Evolutionary conservation across 1,140 invertebrate species (phyloP).

Genomic region (Sycophila sp.): DNA sequence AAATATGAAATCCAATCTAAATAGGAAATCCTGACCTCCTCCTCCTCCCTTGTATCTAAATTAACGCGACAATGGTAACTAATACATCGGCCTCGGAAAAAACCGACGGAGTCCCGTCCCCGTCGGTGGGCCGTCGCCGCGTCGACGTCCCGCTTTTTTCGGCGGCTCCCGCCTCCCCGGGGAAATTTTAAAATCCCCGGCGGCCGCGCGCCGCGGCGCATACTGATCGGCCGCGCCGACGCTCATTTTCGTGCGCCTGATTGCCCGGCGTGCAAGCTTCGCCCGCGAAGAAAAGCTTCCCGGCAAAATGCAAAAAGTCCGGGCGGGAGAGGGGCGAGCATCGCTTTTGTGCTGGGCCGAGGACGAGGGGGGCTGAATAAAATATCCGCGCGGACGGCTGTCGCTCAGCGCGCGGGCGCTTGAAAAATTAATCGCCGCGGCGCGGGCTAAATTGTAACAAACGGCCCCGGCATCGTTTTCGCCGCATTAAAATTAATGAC

Average conservation of each 20-base stretch:
- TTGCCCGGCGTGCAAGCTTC: too few relatives aligned
- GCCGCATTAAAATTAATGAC: slow-evolving; percentile 60
- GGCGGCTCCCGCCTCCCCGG: slow-evolving; percentile 32
- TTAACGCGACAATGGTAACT: neutral
- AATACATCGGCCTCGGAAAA: neutral
- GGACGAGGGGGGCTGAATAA: slow-evolving; percentile 2
- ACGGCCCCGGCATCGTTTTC: slow-evolving; percentile 52
- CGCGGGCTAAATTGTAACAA: slow-evolving; percentile 53
- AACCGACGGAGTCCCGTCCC: neutral
- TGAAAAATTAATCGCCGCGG: slow-evolving; percentile 55
- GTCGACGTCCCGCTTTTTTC: neutral
- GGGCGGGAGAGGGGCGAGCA: slow-evolving; percentile 21
- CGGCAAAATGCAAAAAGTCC: slow-evolving; percentile 17
- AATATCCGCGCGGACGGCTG: slow-evolving; percentile 40
- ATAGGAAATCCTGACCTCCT: neutral
- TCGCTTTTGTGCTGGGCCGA: too few relatives aligned
- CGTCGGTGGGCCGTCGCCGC: neutral
- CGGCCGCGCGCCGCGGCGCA: slow-evolving; percentile 30
- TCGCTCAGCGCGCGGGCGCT: slow-evolving; percentile 40
- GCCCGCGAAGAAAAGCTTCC: neutral
- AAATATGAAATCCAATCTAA: slow-evolving; percentile 27
- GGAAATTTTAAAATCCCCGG: slow-evolving; percentile 46
- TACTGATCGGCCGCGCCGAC: slow-evolving; percentile 41
- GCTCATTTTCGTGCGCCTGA: slow-evolving; percentile 31
- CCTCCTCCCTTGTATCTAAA: neutral